Evolutionary conservation across 1,140 invertebrate species (phyloP).

Genomic region (Lepidurus couesii): DNA sequence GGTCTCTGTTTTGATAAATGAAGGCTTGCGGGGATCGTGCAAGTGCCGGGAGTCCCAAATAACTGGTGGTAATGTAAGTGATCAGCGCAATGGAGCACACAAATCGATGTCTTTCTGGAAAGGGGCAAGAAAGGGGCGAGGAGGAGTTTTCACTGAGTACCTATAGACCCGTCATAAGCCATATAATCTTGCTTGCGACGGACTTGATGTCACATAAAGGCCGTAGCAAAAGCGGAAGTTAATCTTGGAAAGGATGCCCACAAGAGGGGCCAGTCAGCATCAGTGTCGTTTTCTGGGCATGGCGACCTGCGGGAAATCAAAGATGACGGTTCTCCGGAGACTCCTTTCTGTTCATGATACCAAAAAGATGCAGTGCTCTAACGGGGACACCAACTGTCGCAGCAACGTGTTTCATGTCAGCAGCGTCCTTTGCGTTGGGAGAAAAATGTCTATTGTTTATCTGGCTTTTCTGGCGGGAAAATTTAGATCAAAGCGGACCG

Average conservation of each 20-base stretch:
- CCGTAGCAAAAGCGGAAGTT: not conserved
- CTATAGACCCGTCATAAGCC: not conserved
- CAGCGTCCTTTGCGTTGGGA: no score
- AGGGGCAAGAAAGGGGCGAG: no score
- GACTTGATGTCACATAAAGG: not conserved
- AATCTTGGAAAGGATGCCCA: not conserved
- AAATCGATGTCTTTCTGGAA: no score
- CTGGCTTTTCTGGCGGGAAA: no score
- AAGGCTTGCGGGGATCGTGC: no score
- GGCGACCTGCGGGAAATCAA: slow-evolving; percentile 14
- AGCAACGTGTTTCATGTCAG: no score
- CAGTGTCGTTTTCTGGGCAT: not conserved
- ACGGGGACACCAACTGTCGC: not conserved
- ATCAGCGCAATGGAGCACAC: no score
- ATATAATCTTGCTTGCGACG: not conserved
- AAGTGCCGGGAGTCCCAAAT: no score
- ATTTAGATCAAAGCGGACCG: no score
- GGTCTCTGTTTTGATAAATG: no score
- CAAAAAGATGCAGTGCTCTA: not conserved
- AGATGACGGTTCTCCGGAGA: not conserved
- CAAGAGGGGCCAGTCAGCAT: slow-evolving; percentile 9
- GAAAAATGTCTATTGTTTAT: no score
- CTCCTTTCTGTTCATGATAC: not conserved
- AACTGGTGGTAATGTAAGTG: no score
- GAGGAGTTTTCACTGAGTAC: not conserved